phyloP scores from a whole-genome alignment of 2,113 vertebrate genomes.

The Myodes glareolus region DNA sequence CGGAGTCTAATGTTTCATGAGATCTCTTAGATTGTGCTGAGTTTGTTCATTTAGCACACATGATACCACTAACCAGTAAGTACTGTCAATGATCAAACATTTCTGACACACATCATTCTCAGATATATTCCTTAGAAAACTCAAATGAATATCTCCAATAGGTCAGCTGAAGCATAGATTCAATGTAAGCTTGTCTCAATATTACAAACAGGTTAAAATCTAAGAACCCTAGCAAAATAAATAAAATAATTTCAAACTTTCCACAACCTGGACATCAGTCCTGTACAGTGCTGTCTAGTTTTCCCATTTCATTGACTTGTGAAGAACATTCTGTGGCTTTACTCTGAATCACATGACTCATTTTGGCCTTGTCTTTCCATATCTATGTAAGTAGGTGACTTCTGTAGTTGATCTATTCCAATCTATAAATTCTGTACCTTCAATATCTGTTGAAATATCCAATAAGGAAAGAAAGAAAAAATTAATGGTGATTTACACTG shows the following conservation, averaged over 20 bases:
- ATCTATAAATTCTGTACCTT: neutral
- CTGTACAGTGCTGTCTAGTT: neutral
- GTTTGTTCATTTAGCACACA: neutral
- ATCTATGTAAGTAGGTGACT: neutral
- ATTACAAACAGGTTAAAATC: conserved; percentile 14
- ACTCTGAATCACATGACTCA: neutral
- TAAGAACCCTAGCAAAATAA: neutral
- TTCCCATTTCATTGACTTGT: neutral
- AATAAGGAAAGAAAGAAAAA: neutral
- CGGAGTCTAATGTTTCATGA: neutral
- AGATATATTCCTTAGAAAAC: neutral
- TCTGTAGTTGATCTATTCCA: neutral
- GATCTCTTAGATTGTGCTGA: neutral
- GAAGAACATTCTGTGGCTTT: neutral
- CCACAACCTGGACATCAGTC: neutral
- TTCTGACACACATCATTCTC: neutral
- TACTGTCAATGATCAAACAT: neutral
- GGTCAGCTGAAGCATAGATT: neutral
- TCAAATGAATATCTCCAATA: neutral
- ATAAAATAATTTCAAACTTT: neutral
- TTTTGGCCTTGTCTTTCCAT: neutral
- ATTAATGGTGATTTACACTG: neutral
- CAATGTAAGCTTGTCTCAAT: neutral
- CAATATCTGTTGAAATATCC: neutral
- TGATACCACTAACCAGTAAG: neutral